Conservation (phyloP, 2,888 invertebrate genomes). For the Lottia scabra region DNA sequence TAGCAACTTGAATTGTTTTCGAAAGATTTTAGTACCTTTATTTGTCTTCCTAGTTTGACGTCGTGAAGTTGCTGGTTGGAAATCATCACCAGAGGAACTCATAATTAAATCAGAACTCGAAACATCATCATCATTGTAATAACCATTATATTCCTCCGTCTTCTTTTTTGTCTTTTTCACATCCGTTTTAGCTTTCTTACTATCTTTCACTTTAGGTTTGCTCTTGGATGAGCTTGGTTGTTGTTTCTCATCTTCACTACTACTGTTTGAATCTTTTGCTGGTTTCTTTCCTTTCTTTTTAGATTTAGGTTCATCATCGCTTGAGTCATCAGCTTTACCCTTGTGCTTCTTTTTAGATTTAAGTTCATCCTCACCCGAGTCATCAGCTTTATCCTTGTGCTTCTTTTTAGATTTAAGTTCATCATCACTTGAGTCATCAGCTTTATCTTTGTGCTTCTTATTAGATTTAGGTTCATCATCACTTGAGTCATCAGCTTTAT, state of each 20-base stretch:
- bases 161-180: constrained; percentile 4
- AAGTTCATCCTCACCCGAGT: too few species aligned
- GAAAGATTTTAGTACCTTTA: background rate
- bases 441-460: too few species aligned
- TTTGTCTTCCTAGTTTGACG: background rate
- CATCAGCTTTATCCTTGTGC: too few species aligned
- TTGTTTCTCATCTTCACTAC: background rate
- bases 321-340: too few species aligned
- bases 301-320: background rate
- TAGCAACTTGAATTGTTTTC: too few species aligned
- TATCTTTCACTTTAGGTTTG: constrained; percentile 9
- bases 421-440: too few species aligned
- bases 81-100: constrained; percentile 22
- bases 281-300: background rate
- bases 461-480: too few species aligned
- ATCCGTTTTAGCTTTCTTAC: background rate
- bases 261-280: too few species aligned
- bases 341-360: too few species aligned
- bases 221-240: background rate
- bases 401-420: too few species aligned
- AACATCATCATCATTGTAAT: constrained; percentile 2
- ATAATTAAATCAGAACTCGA: constrained; percentile 19
- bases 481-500: constrained; percentile 1
- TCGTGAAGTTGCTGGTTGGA: background rate
- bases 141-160: constrained; percentile 2